Base-by-base conservation (phyloP, 2,888 invertebrate species). In the Sthenelais limicola region DNA sequence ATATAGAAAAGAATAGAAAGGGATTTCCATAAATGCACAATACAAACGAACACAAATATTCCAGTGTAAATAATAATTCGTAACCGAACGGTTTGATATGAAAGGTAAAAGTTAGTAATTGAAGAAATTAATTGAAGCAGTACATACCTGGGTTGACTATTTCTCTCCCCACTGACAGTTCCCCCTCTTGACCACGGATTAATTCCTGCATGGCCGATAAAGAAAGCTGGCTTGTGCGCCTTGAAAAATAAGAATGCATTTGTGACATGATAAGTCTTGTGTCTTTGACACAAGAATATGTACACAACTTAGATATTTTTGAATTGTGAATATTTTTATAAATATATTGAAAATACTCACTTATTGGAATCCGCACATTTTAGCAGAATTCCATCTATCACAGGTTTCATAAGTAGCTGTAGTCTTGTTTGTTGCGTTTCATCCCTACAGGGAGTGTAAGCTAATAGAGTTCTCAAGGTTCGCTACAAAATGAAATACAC, bases 351-450 rank as follows among this genome's bases (percentile, higher is more conserved):
- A n/a, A 47, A 0, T 9, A 76, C 74, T 68, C 74, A 86, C 87
- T 83, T 85, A 79, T 87, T 88, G 24, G 86, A 86, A 79, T 89
- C 89, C 0, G 88, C 87, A 79, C 89, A 88, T 75, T 88, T 88
- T 70, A 86, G 78, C 38, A 89, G 81, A 28, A 89, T 82, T 5
- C 86, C 83, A 74, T 86, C 82, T 2, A 89, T 79, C 26, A 89
- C 82, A 5, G 89, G 88, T 58, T 83, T 84, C 56, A 89, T 77
- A 21, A 85, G 76, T 21, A 76, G 77, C 74, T 88, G 85, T 32
- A 89, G 76, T 35, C 82, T 75, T 24, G 71, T 52, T 73, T 81
- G 80, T 75, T 88, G 85, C 1, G 80, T 76, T 21, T 79, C 73
- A 68, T 82, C 82, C 51, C 84, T 76, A 38, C 85, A 85, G 15